phyloP scores from a whole-genome alignment of 1,140 invertebrate genomes.

The Phortica variegata region DNA sequence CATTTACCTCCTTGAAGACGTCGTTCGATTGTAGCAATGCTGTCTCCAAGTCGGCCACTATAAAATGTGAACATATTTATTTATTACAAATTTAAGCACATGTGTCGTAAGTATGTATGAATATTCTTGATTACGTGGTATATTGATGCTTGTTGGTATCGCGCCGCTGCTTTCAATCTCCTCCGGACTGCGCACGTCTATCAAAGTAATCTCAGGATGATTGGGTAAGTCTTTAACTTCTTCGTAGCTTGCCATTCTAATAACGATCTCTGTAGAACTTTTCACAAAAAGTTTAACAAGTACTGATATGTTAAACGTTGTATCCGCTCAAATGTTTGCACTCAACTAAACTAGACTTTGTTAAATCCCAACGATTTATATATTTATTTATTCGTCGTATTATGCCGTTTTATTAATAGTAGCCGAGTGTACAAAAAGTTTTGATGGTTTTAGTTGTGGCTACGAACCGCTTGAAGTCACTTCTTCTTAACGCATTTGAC shows the following conservation, averaged over 20 bases:
- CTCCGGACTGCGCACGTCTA: constrained; percentile 67
- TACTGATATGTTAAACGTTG: too few relatives aligned
- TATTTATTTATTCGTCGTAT: too few relatives aligned
- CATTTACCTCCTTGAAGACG: constrained; percentile 58
- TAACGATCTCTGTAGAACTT: too few relatives aligned
- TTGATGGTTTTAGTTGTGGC: too few relatives aligned
- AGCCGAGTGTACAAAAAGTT: too few relatives aligned
- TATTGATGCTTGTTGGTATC: constrained; percentile 70
- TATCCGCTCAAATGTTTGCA: too few relatives aligned
- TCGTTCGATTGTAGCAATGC: constrained; percentile 54
- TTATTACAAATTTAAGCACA: not conserved
- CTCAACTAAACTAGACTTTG: too few relatives aligned
- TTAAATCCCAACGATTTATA: too few relatives aligned
- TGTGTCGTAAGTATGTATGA: not conserved
- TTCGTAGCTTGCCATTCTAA: constrained; percentile 58
- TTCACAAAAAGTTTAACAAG: too few relatives aligned
- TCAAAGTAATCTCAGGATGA: constrained; percentile 59
- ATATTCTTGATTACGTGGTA: constrained; percentile 62
- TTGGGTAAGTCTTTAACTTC: constrained; percentile 59
- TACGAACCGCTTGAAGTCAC: too few relatives aligned
- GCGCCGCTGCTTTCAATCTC: constrained; percentile 66
- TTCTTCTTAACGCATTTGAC: too few relatives aligned
- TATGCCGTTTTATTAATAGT: too few relatives aligned
- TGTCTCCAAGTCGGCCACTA: constrained; percentile 57
- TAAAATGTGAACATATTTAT: constrained; percentile 21